A percentile compares a stretch with the other conserved stretches of the same genome.
Conservation (phyloP, 2,113 vertebrate species). For the Heteronetta atricapilla region DNA sequence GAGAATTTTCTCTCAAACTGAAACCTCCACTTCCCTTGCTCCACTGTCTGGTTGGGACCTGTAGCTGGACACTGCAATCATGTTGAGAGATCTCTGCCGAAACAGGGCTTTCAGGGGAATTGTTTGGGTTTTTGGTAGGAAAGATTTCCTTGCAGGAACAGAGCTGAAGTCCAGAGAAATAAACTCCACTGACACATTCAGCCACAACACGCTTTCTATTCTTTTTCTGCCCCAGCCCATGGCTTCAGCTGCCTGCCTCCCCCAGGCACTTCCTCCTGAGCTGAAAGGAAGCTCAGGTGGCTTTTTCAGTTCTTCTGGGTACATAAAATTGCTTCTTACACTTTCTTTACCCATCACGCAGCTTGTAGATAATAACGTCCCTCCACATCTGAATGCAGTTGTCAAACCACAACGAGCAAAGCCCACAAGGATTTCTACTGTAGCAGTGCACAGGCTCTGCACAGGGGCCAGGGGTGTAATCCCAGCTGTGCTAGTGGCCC, state of each 20-base stretch:
- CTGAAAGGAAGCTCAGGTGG: neutral
- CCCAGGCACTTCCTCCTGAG: neutral
- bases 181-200: neutral
- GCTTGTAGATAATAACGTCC: neutral
- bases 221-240: neutral
- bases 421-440: neutral
- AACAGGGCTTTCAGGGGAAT: neutral
- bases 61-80: neutral
- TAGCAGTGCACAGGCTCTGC: neutral
- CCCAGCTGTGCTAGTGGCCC: slow-evolving; percentile 16
- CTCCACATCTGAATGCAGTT: neutral
- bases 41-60: neutral
- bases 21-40: neutral
- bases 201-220: neutral
- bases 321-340: neutral
- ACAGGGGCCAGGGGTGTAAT: neutral
- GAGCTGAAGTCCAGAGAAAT: neutral
- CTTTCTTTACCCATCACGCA: neutral
- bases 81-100: neutral
- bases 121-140: neutral
- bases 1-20: neutral
- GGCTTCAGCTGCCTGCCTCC: neutral
- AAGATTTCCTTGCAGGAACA: neutral
- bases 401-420: neutral
- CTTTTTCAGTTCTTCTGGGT: neutral